These are phyloP conservation scores for Sebastes fasciatus DNA, from an alignment of 2,113 vertebrate species.

Conservation along the genomic window DNA sequence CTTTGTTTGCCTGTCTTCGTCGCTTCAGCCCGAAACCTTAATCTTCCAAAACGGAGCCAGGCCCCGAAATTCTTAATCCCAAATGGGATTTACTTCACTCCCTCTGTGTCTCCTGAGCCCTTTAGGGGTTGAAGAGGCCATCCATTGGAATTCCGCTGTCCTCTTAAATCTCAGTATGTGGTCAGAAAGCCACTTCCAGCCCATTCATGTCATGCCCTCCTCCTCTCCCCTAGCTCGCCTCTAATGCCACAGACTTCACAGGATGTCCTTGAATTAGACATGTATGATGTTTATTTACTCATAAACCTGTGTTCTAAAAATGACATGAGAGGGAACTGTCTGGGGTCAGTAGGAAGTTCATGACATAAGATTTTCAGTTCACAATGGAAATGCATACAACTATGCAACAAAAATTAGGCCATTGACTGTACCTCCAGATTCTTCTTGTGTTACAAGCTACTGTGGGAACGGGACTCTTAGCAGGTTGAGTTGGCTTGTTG, in stretches of 20 bases:
- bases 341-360: conserved; percentile 42
- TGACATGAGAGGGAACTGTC: conserved; percentile 23
- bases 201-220: conserved; percentile 53
- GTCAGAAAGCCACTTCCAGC: conserved; percentile 63
- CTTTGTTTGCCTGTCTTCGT: conserved; percentile 44
- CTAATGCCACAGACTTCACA: conserved; percentile 57
- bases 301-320: conserved; percentile 60
- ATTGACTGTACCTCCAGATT: conserved; percentile 15
- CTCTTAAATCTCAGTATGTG: conserved; percentile 66
- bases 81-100: conserved; percentile 43
- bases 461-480: not conserved
- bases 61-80: conserved; percentile 49
- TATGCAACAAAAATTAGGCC: conserved; percentile 3
- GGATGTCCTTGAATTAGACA: conserved; percentile 60
- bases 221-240: not conserved
- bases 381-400: conserved; percentile 31
- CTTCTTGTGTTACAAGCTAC: not conserved
- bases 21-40: conserved; percentile 22
- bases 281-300: conserved; percentile 60
- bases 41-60: conserved; percentile 38
- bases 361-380: conserved; percentile 14
- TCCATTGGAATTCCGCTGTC: conserved; percentile 59
- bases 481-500: not conserved
- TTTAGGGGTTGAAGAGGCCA: conserved; percentile 53
- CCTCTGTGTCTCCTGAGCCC: conserved; percentile 30